Conservation (phyloP, 2,113 vertebrate species). For the Centrocercus urophasianus region DNA sequence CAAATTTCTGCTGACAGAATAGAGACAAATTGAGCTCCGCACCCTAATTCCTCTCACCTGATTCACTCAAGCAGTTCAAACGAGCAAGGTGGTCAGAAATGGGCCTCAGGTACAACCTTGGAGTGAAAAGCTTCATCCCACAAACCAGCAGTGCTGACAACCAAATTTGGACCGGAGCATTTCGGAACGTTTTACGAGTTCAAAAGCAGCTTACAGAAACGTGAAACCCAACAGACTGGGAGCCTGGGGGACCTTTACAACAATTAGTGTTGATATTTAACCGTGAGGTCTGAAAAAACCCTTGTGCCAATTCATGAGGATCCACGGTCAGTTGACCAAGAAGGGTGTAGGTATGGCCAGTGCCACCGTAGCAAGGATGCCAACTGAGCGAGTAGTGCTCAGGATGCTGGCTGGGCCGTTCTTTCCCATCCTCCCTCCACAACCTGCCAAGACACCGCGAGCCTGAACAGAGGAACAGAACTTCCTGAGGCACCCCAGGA, state of each 20-base stretch:
- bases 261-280: conserved; percentile 31
- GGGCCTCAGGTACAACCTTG: neutral
- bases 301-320: neutral
- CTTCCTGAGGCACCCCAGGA: neutral
- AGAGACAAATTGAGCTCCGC: neutral
- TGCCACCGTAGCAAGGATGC: neutral
- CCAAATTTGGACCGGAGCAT: neutral
- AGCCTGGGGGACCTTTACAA: conserved; percentile 25
- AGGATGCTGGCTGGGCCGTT: neutral
- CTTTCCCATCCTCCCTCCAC: neutral
- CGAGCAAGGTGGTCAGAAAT: neutral
- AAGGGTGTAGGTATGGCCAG: neutral
- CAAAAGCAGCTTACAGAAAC: neutral
- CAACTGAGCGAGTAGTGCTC: neutral
- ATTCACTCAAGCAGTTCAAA: neutral
- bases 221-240: conserved; percentile 6
- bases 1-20: neutral
- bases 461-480: neutral
- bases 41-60: neutral
- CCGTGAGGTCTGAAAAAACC: conserved; percentile 25
- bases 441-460: neutral
- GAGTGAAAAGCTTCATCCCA: neutral
- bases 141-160: neutral
- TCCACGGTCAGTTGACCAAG: neutral
- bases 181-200: conserved; percentile 10